phyloP scores from a whole-genome alignment of 1,140 invertebrate genomes.

The Apis laboriosa region DNA sequence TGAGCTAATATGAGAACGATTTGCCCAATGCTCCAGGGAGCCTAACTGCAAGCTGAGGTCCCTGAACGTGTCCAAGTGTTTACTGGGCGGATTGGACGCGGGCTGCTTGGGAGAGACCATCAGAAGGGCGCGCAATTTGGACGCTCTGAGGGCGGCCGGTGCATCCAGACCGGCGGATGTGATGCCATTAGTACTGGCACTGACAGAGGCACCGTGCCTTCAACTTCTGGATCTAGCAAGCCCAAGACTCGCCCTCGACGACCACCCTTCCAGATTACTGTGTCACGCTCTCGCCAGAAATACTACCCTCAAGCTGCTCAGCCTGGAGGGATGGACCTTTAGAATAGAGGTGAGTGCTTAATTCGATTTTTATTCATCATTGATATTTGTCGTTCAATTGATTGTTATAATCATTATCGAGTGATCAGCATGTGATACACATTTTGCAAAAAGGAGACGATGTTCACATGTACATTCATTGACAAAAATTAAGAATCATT shows the following conservation, averaged over 20 bases:
- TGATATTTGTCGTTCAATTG: too few relatives aligned
- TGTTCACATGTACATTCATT: too few relatives aligned
- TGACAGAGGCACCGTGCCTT: slow-evolving; percentile 81
- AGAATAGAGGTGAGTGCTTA: slow-evolving; percentile 80
- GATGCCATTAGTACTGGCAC: slow-evolving; percentile 81
- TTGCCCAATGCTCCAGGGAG: slow-evolving; percentile 65
- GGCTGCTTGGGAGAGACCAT: slow-evolving; percentile 83
- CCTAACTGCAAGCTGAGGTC: slow-evolving; percentile 80
- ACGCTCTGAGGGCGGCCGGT: slow-evolving; percentile 81
- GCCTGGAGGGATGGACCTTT: slow-evolving; percentile 83
- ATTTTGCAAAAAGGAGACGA: too few relatives aligned
- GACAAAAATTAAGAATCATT: too few relatives aligned
- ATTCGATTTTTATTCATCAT: background rate
- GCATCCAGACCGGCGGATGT: slow-evolving; percentile 78
- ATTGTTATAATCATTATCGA: too few relatives aligned
- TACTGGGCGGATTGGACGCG: slow-evolving; percentile 80
- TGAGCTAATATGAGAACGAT: slow-evolving; percentile 31
- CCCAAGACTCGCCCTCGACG: slow-evolving; percentile 81
- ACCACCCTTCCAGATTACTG: slow-evolving; percentile 81
- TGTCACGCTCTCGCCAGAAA: slow-evolving; percentile 81
- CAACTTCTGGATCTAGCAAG: slow-evolving; percentile 82
- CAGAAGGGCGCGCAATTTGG: slow-evolving; percentile 79
- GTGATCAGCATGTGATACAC: too few relatives aligned
- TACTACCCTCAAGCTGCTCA: slow-evolving; percentile 80
- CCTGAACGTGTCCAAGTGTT: slow-evolving; percentile 82